Evolutionary conservation across 2,797 vertebrate species (phyloP).

Genomic region (Catamblyrhynchus diadema): DNA sequence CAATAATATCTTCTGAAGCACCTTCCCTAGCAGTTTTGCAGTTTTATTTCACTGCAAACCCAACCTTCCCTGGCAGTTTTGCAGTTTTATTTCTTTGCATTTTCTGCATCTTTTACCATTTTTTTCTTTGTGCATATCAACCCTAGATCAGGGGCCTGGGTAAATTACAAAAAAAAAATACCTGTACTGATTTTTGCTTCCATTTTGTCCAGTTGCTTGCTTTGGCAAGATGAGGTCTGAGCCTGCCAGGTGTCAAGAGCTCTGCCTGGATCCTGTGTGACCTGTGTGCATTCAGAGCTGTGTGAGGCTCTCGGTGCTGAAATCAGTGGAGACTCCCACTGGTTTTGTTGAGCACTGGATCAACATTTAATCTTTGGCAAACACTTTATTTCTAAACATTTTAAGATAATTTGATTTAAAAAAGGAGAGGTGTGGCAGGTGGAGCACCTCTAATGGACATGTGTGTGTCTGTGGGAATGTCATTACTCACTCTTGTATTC

Average conservation of each 20-base stretch:
- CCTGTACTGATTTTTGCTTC: not conserved
- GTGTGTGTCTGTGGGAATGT: not conserved
- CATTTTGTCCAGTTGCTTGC: not conserved
- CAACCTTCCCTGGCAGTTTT: not conserved
- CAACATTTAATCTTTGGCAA: not conserved
- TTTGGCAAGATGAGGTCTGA: not conserved
- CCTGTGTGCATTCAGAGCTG: not conserved
- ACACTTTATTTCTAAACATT: not conserved
- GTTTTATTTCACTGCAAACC: not conserved
- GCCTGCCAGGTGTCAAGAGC: not conserved
- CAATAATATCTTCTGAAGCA: not conserved
- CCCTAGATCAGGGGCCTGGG: not conserved
- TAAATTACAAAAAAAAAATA: not conserved
- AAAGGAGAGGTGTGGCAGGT: not conserved
- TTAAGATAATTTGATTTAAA: not conserved
- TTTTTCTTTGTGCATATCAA: not conserved
- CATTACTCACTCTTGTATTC: not conserved
- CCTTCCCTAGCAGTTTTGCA: not conserved
- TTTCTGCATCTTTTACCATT: not conserved
- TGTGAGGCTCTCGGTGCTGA: fast-evolving
- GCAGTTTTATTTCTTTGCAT: not conserved
- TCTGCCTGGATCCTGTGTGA: not conserved
- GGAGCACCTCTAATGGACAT: not conserved
- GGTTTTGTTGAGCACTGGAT: not conserved
- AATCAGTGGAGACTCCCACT: not conserved